Evolutionary conservation across 2,888 invertebrate species (phyloP), one percentile per base, ranked within the genome.

Genomic region (Drosophila maculinotata): DNA sequence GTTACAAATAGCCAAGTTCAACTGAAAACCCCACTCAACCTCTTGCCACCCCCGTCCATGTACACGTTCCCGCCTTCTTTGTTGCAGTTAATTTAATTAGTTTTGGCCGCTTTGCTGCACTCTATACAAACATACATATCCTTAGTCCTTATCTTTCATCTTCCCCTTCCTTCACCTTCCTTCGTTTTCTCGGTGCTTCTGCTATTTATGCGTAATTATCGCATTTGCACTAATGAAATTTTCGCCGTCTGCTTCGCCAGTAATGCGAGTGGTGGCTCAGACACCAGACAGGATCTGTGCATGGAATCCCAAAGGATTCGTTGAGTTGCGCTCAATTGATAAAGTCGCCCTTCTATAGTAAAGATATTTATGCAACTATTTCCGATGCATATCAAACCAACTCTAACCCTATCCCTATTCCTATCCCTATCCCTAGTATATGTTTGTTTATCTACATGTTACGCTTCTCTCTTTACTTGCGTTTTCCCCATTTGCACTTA

Each of bases 1-100:
- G 4, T 4, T 20, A 2, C 20, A 20, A 20, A 20, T 20, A 23
- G 10, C 33, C 12, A 25, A 26, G n/a, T 20, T 1, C 36, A 36
- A 17, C 9, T 39, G 12, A 15, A 20, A 36, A 62, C 15, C 35
- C 26, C 14, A 30, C 30, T 14, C 60, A 25, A 23, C 4, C 41
- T 0, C 2, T 2, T 5, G 3, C 6, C 10, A n/a, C 12, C 4
- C 9, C 8, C 38, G 10, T 1, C 9, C 8, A 8, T n/a, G n/a
- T n/a, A n/a, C n/a, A 7, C 8, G 26, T 26, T 23, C 4, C 7
- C 2, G 15, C 12, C 5, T 9, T 25, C 66, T 52, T 72, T 71
- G 58, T 59, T 69, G 60, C 67, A 68, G 78, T 87, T 87, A 87
- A 87, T 87, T 81, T 86, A 87, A 78, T 78, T 78, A 79, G 82